Percentiles rank a stretch among this genome's conserved stretches.
Evolutionary conservation across 2,113 vertebrate genomes (phyloP).

Genomic region (Macrotis lagotis): DNA sequence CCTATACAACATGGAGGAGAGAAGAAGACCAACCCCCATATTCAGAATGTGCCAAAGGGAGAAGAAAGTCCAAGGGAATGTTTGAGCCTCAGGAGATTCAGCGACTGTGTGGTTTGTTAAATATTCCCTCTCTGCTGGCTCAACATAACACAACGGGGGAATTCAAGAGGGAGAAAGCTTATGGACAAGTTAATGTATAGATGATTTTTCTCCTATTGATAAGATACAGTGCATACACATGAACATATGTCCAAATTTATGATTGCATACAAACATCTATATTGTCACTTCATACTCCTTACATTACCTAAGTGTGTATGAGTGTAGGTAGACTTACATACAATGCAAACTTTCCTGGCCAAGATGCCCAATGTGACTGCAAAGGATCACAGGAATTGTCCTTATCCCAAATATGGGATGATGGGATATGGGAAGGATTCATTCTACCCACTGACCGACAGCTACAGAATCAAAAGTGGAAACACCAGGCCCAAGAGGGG

Average conservation of each 20-base stretch:
- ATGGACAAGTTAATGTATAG: background rate
- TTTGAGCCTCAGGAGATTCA: background rate
- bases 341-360: background rate
- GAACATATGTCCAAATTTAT: background rate
- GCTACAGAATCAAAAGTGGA: slow-evolving; percentile 18
- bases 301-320: slow-evolving; percentile 6
- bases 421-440: slow-evolving; percentile 20
- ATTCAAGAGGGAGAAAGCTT: background rate
- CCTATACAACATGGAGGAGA: background rate
- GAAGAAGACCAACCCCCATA: background rate
- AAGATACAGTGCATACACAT: background rate
- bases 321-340: background rate
- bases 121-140: slow-evolving; percentile 51
- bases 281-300: background rate
- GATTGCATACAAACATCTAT: background rate
- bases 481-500: slow-evolving; percentile 63
- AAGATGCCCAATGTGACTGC: background rate
- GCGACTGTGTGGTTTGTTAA: slow-evolving; percentile 1
- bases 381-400: background rate
- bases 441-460: slow-evolving; percentile 41
- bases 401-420: slow-evolving; percentile 23
- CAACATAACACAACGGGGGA: slow-evolving; percentile 46
- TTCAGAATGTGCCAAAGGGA: slow-evolving; percentile 7
- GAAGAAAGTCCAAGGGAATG: background rate
- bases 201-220: slow-evolving; percentile 17